Base-by-base conservation (phyloP, 2,888 invertebrate genomes). In the Nemurella pictetii region DNA sequence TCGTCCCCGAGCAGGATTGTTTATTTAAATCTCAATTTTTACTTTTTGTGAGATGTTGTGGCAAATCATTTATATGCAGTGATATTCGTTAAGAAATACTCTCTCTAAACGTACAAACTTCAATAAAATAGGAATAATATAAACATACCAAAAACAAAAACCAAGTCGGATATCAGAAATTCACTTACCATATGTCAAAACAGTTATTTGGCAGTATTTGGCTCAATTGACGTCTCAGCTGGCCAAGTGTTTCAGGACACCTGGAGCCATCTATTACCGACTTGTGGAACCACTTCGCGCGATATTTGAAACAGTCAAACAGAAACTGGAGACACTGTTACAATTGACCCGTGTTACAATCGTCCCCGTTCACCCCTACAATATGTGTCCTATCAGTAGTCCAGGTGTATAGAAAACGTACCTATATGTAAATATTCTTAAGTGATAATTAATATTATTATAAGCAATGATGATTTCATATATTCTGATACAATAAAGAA, bases 341-440 rank as follows among this genome's bases (percentile, higher is more conserved):
- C 75, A 75, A 75, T 28, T 75, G 75, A 9, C 75, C 75, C 75
- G 75, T 75, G 25, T 75, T 75, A 75, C 75, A 75, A 75, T 28
- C 27, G 75, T 75, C 75, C 75, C 75, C 55, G 55, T 55, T 55
- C 55, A 55, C 55, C 55, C 55, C 12, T 55, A 55, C 55, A 20
- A 2, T 55, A 55, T 55, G 20, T 55, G n/a, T n/a, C n/a, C n/a
- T n/a, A n/a, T n/a, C n/a, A n/a, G n/a, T n/a, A n/a, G n/a, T n/a
- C n/a, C n/a, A n/a, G n/a, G n/a, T n/a, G n/a, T n/a, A n/a, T n/a
- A n/a, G n/a, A n/a, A n/a, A n/a, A n/a, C n/a, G n/a, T n/a, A n/a
- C n/a, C n/a, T n/a, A n/a, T n/a, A n/a, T n/a, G n/a, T n/a, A n/a
- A n/a, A n/a, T n/a, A n/a, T n/a, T n/a, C n/a, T n/a, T n/a, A n/a